These are phyloP conservation scores for Nomada goodeniana DNA, from an alignment of 2,888 invertebrate species.

Conservation along the genomic window DNA sequence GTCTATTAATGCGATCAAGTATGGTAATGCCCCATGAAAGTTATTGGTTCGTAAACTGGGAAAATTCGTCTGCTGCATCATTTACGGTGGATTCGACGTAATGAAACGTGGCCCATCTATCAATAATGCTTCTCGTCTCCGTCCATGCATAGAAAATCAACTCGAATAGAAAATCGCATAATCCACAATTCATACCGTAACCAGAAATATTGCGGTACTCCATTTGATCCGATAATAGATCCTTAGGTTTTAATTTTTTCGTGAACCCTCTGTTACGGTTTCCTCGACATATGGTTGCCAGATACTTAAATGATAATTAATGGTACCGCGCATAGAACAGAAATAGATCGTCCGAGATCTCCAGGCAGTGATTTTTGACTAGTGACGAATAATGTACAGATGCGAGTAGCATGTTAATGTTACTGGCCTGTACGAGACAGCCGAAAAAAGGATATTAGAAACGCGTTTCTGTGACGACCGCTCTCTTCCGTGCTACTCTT, in stretches of 20 bases:
- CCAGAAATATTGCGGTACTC: neutral
- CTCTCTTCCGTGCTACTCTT: neutral
- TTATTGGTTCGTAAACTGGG: conserved; percentile 53
- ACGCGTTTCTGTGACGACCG: conserved; percentile 7
- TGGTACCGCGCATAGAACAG: neutral
- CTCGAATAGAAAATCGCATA: neutral
- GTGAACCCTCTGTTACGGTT: neutral
- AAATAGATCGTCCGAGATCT: conserved; percentile 15
- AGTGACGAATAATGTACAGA: conserved; percentile 41
- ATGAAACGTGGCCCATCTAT: conserved; percentile 47
- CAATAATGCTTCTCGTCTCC: conserved; percentile 25
- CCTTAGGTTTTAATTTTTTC: neutral
- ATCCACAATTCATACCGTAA: neutral
- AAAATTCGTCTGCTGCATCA: conserved; percentile 53
- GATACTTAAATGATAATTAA: conserved; percentile 18
- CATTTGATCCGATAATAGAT: neutral
- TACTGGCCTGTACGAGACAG: neutral
- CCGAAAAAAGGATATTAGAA: neutral
- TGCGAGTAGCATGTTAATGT: conserved; percentile 14
- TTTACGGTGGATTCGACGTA: conserved; percentile 32
- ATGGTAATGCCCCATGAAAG: conserved; percentile 70
- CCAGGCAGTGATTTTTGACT: conserved; percentile 3
- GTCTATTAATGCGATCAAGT: conserved; percentile 66
- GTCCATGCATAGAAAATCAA: conserved; percentile 22
- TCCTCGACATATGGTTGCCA: neutral